Base-by-base conservation (phyloP, 2,113 vertebrate genomes). In the Narcine bancroftii region DNA sequence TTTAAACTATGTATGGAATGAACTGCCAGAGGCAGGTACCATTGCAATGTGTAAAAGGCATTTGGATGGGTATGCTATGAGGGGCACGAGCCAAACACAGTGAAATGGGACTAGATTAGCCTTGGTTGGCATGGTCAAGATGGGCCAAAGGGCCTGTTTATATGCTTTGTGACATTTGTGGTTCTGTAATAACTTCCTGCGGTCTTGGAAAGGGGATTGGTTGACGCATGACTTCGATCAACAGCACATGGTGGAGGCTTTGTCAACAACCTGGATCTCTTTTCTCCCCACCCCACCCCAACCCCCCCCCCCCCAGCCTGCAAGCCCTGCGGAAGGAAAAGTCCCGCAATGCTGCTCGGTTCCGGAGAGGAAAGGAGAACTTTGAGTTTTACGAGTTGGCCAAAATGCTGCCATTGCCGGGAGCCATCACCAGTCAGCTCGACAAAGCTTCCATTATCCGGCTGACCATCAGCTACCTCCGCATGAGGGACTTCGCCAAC, bases 341-440 rank as follows among this genome's bases (percentile, higher is more conserved):
- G 94, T 98, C 97, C 81, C 97, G 97, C 10, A 98, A 98, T 94
- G 97, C 97, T 0, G 97, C 97, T n/a, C 97, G 97, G 85, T 98
- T 97, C 1, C 95, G 97, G 7, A 96, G 97, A 29, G 97, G 97
- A 33, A 98, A 98, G 93, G 97, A 98, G 94, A 98, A 98, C 93
- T 97, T 98, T 17, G 97, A 98, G 96, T 98, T 98, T 94, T 98
- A 97, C 11, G 97, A 98, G 94, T 94, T 98, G 95, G 97, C 97
- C 81, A 98, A 97, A 95, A 96, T 98, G 96, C 94, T 98, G 92
- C 97, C 97, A 1, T 94, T 98, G 92, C 97, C 97, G 0, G 97
- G 97, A 0, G 97, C 97, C 94, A 98, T 98, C 95, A 97, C 97
- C 69, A 98, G 97, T 95, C 97, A 98, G 95, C 95, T 98, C 95